Conservation (phyloP, 1,140 invertebrate species). For the Ips nitidus region DNA sequence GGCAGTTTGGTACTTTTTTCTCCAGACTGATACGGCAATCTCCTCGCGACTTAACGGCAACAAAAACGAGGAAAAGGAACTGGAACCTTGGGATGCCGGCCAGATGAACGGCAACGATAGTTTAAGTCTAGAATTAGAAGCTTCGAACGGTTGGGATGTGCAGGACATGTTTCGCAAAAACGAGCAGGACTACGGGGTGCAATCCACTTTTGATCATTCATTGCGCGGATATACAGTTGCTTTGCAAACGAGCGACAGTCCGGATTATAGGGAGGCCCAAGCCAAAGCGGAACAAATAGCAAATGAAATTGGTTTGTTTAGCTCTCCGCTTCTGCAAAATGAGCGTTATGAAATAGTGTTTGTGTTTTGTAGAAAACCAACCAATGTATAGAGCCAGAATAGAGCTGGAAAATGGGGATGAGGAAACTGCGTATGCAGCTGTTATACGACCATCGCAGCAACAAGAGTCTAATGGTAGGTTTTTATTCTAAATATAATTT, state of each 20-base stretch:
- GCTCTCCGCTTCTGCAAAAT: not conserved
- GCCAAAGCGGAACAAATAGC: slow-evolving; percentile 85
- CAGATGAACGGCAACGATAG: slow-evolving; percentile 61
- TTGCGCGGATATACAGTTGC: slow-evolving; percentile 90
- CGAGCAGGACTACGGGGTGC: slow-evolving; percentile 80
- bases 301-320: slow-evolving; percentile 66
- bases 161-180: slow-evolving; percentile 95
- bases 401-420: slow-evolving; percentile 88
- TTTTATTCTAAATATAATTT: not conserved
- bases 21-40: slow-evolving; percentile 69
- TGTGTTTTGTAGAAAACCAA: slow-evolving; percentile 63
- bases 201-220: slow-evolving; percentile 71
- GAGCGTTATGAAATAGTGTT: not conserved
- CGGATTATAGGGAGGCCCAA: slow-evolving; percentile 81
- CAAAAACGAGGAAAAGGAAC: slow-evolving; percentile 68
- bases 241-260: slow-evolving; percentile 79
- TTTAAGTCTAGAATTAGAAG: slow-evolving; percentile 63
- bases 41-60: slow-evolving; percentile 64
- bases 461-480: slow-evolving; percentile 27
- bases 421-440: slow-evolving; percentile 82
- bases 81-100: slow-evolving; percentile 85
- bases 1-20: not conserved
- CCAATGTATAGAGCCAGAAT: slow-evolving; percentile 76
- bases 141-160: slow-evolving; percentile 89
- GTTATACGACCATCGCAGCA: slow-evolving; percentile 59